Base-by-base conservation (phyloP, 2,888 invertebrate species). In the Zaprionus obscuricornis region DNA sequence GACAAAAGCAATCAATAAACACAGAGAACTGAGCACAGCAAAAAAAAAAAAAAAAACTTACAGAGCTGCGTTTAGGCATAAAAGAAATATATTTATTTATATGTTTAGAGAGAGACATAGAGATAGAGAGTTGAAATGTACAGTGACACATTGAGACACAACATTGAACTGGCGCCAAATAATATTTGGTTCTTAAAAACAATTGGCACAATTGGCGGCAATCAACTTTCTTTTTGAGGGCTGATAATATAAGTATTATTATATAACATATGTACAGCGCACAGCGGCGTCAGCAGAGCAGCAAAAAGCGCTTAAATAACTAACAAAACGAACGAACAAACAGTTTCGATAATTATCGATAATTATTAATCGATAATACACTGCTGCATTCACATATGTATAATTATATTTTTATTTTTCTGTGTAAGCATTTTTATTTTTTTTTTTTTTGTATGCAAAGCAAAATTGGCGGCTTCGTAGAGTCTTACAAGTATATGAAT, bases 1-100 rank as follows among this genome's bases (percentile, higher is more conserved):
- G 33, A 73, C 73, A 67, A 68, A 73, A 70, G 74, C 69, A 50
- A 24, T 60, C 27, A 42, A 60, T 27, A 33, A 42, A 66, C 72
- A 66, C 40, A 51, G 36, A 45, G 22, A 45, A n/a, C n/a, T n/a
- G n/a, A n/a, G n/a, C n/a, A n/a, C n/a, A n/a, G n/a, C n/a, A n/a
- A n/a, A n/a, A n/a, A n/a, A n/a, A n/a, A n/a, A n/a, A n/a, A n/a
- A n/a, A n/a, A n/a, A 31, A 57, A 36, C 31, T 42, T 31, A 64
- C 66, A n/a, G 39, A 40, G 27, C 20, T 64, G 40, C 22, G 16
- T 27, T 29, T 8, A 42, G 18, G 24, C 55, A 55, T 26, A 7
- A 10, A 20, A 8, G 27, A 24, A 24, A 22, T 29, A 42, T 63
- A 18, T 33, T 7, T 20, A 26, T 47, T 31, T 31, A 22, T 43